phyloP scores from a whole-genome alignment of 2,797 vertebrate species.

The Chiroxiphia lanceolata region DNA sequence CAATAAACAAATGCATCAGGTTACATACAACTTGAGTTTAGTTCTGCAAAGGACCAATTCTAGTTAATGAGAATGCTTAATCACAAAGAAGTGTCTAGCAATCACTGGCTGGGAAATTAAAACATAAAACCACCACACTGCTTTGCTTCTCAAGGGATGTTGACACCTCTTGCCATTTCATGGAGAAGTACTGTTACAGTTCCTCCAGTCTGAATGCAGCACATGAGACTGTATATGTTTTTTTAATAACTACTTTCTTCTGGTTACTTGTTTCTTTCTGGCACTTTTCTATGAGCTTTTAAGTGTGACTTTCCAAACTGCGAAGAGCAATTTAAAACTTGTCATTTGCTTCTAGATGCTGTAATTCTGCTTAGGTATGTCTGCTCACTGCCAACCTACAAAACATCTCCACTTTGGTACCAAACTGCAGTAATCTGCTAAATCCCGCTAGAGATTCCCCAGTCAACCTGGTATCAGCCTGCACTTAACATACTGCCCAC shows the following conservation, averaged over 20 bases:
- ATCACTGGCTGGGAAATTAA: neutral
- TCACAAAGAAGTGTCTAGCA: neutral
- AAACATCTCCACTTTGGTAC: neutral
- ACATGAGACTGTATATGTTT: neutral
- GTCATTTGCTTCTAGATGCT: neutral
- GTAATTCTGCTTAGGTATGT: neutral
- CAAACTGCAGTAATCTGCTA: neutral
- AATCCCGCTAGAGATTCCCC: neutral
- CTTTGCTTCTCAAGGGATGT: neutral
- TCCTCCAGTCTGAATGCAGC: neutral
- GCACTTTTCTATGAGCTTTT: neutral
- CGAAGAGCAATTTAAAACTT: neutral
- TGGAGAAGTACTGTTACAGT: neutral
- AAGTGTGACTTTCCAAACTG: neutral
- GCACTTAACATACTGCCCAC: neutral
- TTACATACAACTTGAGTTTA: neutral
- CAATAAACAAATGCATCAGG: neutral
- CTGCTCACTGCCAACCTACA: neutral
- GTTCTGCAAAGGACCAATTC: neutral
- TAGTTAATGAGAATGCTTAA: neutral
- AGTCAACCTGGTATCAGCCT: neutral
- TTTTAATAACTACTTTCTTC: neutral
- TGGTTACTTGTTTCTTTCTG: neutral
- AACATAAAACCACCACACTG: neutral
- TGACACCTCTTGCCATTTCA: neutral